Percentiles rank a stretch among this genome's conserved stretches.
Evolutionary conservation across 2,797 vertebrate species (phyloP).

Genomic region (Gymnoscopelus microlampas): DNA sequence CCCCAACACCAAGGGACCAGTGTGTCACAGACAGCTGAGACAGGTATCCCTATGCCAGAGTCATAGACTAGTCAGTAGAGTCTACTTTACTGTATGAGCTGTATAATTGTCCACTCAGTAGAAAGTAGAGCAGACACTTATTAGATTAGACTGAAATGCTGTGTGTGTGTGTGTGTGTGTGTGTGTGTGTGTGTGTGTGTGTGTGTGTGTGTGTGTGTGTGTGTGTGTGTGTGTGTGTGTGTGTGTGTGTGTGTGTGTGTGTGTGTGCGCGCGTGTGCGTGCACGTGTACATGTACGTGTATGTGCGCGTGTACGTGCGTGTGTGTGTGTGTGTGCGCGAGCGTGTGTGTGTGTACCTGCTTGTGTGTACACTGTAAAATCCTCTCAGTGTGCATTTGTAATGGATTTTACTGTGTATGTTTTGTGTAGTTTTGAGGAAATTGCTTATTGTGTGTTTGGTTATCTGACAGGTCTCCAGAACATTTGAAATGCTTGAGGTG

Average conservation of each 20-base stretch:
- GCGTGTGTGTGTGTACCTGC: not conserved
- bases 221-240: not conserved
- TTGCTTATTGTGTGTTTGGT: conserved; percentile 38
- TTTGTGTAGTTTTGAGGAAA: conserved; percentile 10
- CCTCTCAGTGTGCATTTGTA: too few relatives aligned
- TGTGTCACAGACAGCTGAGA: conserved; percentile 56
- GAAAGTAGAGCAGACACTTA: not conserved
- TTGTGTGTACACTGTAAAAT: too few relatives aligned
- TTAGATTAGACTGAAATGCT: not conserved
- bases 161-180: conserved; percentile 1
- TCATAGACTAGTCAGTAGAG: not conserved
- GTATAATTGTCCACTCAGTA: too few relatives aligned
- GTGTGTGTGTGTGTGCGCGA: not conserved
- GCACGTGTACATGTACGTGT: not conserved
- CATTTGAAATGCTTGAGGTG: conserved; percentile 57
- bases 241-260: not conserved
- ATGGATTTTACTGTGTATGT: not conserved
- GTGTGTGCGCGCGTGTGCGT: not conserved
- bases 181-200: not conserved
- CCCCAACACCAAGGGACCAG: conserved; percentile 43
- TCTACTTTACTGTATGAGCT: too few relatives aligned
- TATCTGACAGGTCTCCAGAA: conserved; percentile 47
- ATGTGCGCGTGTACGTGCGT: not conserved
- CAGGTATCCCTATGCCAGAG: conserved; percentile 48
- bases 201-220: conserved; percentile 8